Evolutionary conservation across 2,888 invertebrate genomes (phyloP).

Genomic region (Metacarcinus magister): DNA sequence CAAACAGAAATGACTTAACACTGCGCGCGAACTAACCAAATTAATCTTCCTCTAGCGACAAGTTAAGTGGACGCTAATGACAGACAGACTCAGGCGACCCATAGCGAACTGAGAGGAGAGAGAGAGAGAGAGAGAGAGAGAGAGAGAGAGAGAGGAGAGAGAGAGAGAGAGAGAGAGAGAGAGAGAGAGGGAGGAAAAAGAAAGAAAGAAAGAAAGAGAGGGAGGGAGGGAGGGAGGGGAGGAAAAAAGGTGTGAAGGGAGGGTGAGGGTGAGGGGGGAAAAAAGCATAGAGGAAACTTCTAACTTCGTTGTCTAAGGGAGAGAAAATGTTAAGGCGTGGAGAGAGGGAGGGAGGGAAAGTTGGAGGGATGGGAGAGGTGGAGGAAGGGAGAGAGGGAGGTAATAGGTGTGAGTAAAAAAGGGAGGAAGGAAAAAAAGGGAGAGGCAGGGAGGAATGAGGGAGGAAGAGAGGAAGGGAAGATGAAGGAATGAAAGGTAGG

Average conservation of each 20-base stretch:
- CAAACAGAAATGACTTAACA: conserved; percentile 45
- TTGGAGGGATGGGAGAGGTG: too few species aligned
- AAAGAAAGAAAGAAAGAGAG: neutral
- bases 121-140: neutral
- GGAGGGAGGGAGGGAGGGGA: neutral
- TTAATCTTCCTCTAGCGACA: conserved; percentile 59
- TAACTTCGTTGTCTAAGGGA: neutral
- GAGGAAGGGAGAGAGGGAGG: neutral
- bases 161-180: neutral
- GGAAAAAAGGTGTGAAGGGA: neutral
- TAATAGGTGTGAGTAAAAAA: neutral
- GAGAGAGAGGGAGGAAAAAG: neutral
- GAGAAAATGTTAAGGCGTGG: neutral
- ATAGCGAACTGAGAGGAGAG: neutral
- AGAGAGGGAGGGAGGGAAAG: neutral
- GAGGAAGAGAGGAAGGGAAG: neutral
- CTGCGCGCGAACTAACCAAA: conserved; percentile 54
- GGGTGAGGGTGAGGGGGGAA: neutral
- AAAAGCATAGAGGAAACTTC: neutral
- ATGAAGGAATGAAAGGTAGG: neutral
- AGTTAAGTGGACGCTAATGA: conserved; percentile 58
- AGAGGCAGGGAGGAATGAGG: neutral
- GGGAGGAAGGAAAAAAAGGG: neutral
- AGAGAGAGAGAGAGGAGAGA: neutral
- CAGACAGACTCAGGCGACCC: conserved; percentile 50